Evolutionary conservation across 1,140 invertebrate species (phyloP).

Genomic region (Penaeus chinensis): DNA sequence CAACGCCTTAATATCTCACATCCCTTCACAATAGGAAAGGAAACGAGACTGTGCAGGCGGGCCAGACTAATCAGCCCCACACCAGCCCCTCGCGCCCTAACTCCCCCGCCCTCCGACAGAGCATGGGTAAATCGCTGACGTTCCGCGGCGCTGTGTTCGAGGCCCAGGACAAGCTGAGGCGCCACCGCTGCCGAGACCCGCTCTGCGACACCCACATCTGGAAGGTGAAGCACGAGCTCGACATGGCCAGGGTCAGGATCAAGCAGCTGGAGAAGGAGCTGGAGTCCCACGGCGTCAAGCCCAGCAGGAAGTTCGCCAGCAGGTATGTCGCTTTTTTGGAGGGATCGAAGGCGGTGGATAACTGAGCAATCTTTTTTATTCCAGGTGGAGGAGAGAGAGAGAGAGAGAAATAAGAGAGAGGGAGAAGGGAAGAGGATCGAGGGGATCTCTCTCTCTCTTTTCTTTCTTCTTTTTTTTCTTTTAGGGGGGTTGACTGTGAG

Average conservation of each 20-base stretch:
- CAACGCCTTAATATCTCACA: too few relatives aligned
- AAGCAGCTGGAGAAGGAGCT: slow-evolving; percentile 86
- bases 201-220: slow-evolving; percentile 80
- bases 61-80: too few relatives aligned
- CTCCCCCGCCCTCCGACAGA: slow-evolving; percentile 67
- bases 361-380: too few relatives aligned
- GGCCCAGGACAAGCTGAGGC: slow-evolving; percentile 74
- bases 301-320: slow-evolving; percentile 59
- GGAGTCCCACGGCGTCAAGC: slow-evolving; percentile 79
- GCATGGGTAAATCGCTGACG: slow-evolving; percentile 85
- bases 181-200: slow-evolving; percentile 80
- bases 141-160: slow-evolving; percentile 91
- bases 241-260: slow-evolving; percentile 84
- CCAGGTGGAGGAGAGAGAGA: background rate
- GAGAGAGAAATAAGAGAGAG: background rate
- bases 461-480: too few relatives aligned
- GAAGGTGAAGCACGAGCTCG: slow-evolving; percentile 89
- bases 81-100: too few relatives aligned
- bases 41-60: too few relatives aligned
- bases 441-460: too few relatives aligned
- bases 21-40: too few relatives aligned
- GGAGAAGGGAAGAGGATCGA: background rate
- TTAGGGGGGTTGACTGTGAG: background rate
- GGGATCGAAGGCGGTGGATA: background rate
- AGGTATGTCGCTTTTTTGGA: slow-evolving; percentile 42